phyloP scores from a whole-genome alignment of 2,888 invertebrate genomes.

The Miltochrista miniata region DNA sequence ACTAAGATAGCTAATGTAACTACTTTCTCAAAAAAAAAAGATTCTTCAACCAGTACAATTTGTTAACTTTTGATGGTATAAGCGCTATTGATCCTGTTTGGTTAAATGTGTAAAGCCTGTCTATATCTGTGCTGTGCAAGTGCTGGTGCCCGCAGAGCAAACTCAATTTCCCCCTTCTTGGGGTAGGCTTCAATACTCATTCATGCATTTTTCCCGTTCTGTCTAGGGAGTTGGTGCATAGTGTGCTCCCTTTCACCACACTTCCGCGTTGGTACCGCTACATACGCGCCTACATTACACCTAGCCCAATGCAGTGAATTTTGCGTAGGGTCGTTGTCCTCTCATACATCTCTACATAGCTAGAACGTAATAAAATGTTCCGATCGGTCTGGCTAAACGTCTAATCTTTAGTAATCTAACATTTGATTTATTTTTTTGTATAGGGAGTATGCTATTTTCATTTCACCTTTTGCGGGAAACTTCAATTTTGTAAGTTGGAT shows the following conservation, averaged over 20 bases:
- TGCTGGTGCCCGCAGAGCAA: slow-evolving; percentile 76
- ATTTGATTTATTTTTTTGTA: slow-evolving; percentile 31
- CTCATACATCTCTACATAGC: slow-evolving; percentile 57
- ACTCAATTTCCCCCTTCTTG: slow-evolving; percentile 81
- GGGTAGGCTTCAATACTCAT: slow-evolving; percentile 82
- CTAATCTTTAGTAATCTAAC: slow-evolving; percentile 39
- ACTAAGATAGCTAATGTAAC: too few species aligned
- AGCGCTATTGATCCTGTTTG: slow-evolving; percentile 70
- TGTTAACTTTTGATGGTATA: slow-evolving; percentile 35
- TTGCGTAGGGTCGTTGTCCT: slow-evolving; percentile 83
- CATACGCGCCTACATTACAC: slow-evolving; percentile 81
- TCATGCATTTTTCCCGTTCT: slow-evolving; percentile 79
- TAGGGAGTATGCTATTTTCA: slow-evolving; percentile 42
- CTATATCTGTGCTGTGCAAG: slow-evolving; percentile 73
- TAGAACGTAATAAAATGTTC: slow-evolving; percentile 39
- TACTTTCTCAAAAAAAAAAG: too few species aligned
- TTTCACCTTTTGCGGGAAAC: too few species aligned
- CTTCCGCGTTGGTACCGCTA: slow-evolving; percentile 75
- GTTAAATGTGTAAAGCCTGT: slow-evolving; percentile 59
- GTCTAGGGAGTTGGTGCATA: slow-evolving; percentile 55
- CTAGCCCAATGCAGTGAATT: slow-evolving; percentile 84
- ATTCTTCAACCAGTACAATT: neutral
- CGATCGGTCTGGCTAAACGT: slow-evolving; percentile 55
- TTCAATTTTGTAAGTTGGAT: slow-evolving; percentile 19
- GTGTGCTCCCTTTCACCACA: slow-evolving; percentile 64